Evolutionary conservation across 2,797 vertebrate genomes (phyloP).

Genomic region (Cossypha dichroa): DNA sequence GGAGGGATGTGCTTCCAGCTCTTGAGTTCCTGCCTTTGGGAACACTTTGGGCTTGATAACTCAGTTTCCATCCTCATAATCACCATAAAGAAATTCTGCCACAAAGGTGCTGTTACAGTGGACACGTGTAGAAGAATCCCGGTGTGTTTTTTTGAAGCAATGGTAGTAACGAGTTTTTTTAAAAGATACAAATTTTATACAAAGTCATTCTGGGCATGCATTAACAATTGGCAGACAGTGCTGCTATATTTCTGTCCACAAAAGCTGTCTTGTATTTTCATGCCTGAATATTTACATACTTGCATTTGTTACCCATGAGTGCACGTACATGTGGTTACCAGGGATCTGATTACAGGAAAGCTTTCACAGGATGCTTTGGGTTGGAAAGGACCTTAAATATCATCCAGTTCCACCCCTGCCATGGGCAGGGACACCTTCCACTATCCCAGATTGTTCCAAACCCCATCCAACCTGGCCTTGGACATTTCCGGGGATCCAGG

Average conservation of each 20-base stretch:
- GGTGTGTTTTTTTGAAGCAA: neutral
- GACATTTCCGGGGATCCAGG: neutral
- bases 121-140: neutral
- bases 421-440: neutral
- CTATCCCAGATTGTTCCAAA: fast-evolving
- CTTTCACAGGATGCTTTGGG: neutral
- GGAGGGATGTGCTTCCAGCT: neutral
- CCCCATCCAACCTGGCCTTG: neutral
- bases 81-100: neutral
- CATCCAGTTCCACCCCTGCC: neutral
- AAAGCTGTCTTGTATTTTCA: neutral
- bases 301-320: neutral
- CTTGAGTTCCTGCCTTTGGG: neutral
- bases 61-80: neutral
- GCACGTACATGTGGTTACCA: neutral
- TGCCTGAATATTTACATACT: neutral
- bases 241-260: neutral
- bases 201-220: fast-evolving
- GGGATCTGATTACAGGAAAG: neutral
- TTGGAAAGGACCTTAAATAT: neutral
- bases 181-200: neutral
- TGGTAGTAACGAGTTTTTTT: neutral
- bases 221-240: neutral
- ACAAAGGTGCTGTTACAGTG: fast-evolving
- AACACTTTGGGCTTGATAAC: neutral